A percentile compares a stretch with the other conserved stretches of the same genome.
Conservation (phyloP, 2,888 invertebrate species). For the Cheilosia vulpina region DNA sequence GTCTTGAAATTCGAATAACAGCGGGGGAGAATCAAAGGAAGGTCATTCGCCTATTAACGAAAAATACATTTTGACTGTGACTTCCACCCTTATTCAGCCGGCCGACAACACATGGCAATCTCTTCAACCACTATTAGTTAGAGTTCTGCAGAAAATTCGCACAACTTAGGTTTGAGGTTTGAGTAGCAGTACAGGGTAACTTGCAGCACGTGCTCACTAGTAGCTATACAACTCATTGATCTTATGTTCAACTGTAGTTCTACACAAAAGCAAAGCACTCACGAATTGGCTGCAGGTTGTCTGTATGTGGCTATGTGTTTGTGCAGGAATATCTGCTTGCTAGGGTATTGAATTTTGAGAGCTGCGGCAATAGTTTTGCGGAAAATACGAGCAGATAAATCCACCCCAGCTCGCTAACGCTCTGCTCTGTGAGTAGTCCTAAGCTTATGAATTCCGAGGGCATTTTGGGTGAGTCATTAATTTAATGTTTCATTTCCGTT, state of each 20-base stretch:
- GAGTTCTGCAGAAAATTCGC: slow-evolving; percentile 36
- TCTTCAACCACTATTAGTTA: slow-evolving; percentile 14
- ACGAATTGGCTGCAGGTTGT: slow-evolving; percentile 12
- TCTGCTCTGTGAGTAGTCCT: slow-evolving; percentile 1
- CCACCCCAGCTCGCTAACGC: slow-evolving; percentile 35
- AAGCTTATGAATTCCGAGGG: slow-evolving; percentile 49
- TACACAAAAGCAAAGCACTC: not conserved
- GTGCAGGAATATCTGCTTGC: not conserved
- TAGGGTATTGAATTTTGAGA: not conserved
- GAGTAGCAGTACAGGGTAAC: slow-evolving; percentile 3
- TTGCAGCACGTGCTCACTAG: slow-evolving; percentile 40
- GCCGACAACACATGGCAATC: not conserved
- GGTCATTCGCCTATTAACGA: slow-evolving; percentile 62
- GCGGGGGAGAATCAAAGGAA: slow-evolving; percentile 29
- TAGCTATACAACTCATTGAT: not conserved
- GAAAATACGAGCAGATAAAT: slow-evolving; percentile 12
- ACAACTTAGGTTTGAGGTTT: not conserved
- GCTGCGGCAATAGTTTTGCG: slow-evolving; percentile 35
- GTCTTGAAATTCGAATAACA: not conserved
- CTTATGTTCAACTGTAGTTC: not conserved
- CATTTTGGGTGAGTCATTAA: slow-evolving; percentile 66
- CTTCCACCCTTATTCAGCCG: slow-evolving; percentile 38
- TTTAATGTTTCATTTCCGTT: slow-evolving; percentile 69
- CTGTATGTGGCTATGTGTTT: too few species aligned
- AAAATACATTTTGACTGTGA: slow-evolving; percentile 39